These are phyloP conservation scores for Unio delphinus DNA, from an alignment of 2,888 invertebrate species.

Conservation along the genomic window DNA sequence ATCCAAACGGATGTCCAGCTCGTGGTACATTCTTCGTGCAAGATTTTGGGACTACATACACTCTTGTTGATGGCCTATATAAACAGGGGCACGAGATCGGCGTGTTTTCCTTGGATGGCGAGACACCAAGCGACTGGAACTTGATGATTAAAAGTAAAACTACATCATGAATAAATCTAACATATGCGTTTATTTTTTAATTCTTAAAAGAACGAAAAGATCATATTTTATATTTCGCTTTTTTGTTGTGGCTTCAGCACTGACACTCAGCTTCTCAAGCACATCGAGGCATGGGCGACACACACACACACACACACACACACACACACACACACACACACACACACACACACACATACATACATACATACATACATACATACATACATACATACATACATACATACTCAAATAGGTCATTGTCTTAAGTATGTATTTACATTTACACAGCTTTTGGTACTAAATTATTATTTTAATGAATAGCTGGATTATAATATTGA, in stretches of 20 bases:
- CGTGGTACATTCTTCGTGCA: constrained; percentile 48
- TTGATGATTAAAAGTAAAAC: constrained; percentile 29
- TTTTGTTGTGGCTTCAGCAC: background rate
- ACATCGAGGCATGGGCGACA: no score
- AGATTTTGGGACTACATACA: constrained; percentile 31
- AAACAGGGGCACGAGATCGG: constrained; percentile 47
- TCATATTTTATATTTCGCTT: background rate
- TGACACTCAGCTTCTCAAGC: background rate
- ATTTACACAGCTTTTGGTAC: no score
- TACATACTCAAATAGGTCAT: no score
- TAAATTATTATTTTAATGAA: no score
- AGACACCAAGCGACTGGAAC: constrained; percentile 30
- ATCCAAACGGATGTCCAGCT: constrained; percentile 49
- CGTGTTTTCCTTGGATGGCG: constrained; percentile 35
- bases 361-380: no score
- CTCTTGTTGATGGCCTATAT: constrained; percentile 27
- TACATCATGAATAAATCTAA: background rate
- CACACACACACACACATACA: no score
- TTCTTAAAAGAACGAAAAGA: background rate
- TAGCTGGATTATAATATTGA: no score
- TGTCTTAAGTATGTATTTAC: no score
- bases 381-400: no score
- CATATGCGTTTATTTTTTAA: no score
- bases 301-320: no score
- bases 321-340: no score